Evolutionary conservation across 2,797 vertebrate genomes (phyloP), one percentile per base, ranked within the genome.

Genomic region (Monodelphis domestica): DNA sequence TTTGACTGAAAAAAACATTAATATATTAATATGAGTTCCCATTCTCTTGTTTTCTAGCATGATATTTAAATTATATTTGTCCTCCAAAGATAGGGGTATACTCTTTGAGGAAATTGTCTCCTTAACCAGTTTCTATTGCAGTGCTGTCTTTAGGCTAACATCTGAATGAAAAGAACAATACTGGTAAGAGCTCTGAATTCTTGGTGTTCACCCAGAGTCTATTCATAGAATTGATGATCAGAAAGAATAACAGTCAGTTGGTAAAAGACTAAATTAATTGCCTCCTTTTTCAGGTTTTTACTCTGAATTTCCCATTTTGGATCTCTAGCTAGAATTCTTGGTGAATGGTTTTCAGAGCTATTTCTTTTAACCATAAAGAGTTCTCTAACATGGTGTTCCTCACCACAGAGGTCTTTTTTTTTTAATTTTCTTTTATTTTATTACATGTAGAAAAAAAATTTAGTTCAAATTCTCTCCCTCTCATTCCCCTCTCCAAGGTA

Each of bases 231-330:
- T 91, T 89, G 89, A 92, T 29, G 51, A 78, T 12, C 33, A 54
- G 12, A 87, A 89, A 56, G 33, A 91, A 87, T 70, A 91, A 70
- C 33, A 59, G 33, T 54, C 56, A 87, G 38, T 70, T 93, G 12
- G n/a, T 26, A 92, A 96, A 95, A 89, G 53, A 33, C 33, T 45
- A 91, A 93, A 90, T 54, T 94, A 95, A 94, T 89, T 54, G 10
- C 45, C 54, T 2, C 28, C 38, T 84, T 89, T n/a, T 95, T 91
- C 2, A 87, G 54, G 87, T 95, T 87, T 88, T 96, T 50, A 26
- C 38, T 93, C 12, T 90, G 91, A 93, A 54, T n/a, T 33, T 89
- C 17, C 57, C 88, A 45, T 21, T 10, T 63, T 90, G 90, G 92
- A 84, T 95, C 51, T 84, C 2, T 3, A 90, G n/a, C 51, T 21